Percentiles rank a stretch among this genome's conserved stretches.
Evolutionary conservation across 2,113 vertebrate species (phyloP).

Genomic region (Corydoras sp.): DNA sequence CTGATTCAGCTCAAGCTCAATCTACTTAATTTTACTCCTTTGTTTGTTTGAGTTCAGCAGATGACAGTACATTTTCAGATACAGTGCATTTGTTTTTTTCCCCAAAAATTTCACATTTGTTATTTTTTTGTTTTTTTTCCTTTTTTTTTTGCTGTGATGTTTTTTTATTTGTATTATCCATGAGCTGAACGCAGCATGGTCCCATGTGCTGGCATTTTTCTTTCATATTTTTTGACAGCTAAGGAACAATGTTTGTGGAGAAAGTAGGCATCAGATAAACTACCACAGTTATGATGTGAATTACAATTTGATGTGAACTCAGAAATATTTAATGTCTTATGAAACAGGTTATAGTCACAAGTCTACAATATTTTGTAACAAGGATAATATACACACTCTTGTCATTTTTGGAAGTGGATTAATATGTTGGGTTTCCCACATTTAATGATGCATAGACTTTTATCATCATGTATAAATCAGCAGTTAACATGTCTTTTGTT

Average conservation of each 20-base stretch:
- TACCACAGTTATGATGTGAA: background rate
- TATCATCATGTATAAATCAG: background rate
- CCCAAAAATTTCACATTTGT: background rate
- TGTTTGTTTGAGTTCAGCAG: background rate
- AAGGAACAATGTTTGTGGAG: conserved; percentile 2
- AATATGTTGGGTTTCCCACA: too few species aligned
- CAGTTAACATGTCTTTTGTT: background rate
- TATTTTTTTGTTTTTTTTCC: background rate
- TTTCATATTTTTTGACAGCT: conserved; percentile 5
- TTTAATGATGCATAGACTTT: too few species aligned
- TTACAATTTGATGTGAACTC: conserved; percentile 1
- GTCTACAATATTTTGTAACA: background rate
- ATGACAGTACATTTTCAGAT: background rate
- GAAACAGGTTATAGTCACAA: background rate
- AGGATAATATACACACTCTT: too few species aligned
- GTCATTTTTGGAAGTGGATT: too few species aligned
- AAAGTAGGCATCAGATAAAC: background rate
- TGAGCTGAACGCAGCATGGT: conserved; percentile 1
- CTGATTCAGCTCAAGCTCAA: background rate
- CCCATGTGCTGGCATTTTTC: conserved; percentile 1
- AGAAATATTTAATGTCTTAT: background rate
- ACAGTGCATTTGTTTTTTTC: background rate
- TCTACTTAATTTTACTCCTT: too few species aligned
- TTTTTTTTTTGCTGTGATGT: conserved; percentile 1
- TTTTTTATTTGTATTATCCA: conserved; percentile 23